Conservation (phyloP, 2,797 vertebrate species). For the Oreortyx pictus region DNA sequence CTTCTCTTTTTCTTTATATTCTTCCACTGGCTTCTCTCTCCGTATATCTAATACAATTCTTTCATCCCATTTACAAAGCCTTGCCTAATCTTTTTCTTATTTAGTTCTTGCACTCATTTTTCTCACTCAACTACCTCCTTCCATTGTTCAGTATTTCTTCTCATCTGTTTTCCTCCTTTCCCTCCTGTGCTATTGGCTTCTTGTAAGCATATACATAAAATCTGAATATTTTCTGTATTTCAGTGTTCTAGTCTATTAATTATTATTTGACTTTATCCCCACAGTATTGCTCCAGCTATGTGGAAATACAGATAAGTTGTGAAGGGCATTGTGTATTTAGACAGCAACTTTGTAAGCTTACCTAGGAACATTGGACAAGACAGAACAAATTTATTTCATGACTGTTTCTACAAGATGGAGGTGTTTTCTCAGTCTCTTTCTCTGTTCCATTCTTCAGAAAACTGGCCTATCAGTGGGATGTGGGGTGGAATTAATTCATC, state of each 20-base stretch:
- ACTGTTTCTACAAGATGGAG: neutral
- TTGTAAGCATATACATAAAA: neutral
- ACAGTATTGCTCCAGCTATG: neutral
- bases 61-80: slow-evolving; percentile 18
- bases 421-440: neutral
- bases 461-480: neutral
- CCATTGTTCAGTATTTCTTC: neutral
- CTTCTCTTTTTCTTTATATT: slow-evolving; percentile 13
- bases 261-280: neutral
- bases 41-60: neutral
- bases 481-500: neutral
- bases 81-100: slow-evolving; percentile 1
- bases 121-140: neutral
- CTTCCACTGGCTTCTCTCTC: neutral
- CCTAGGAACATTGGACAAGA: neutral
- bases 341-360: neutral
- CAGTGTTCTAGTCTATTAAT: neutral
- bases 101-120: neutral
- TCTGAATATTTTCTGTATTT: neutral
- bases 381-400: neutral
- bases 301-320: neutral
- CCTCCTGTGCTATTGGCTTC: neutral
- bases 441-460: neutral
- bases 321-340: slow-evolving; percentile 11
- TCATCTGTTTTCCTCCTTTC: neutral